Evolutionary conservation across 2,888 invertebrate species (phyloP).

Genomic region (Glaucopsyche alexis): DNA sequence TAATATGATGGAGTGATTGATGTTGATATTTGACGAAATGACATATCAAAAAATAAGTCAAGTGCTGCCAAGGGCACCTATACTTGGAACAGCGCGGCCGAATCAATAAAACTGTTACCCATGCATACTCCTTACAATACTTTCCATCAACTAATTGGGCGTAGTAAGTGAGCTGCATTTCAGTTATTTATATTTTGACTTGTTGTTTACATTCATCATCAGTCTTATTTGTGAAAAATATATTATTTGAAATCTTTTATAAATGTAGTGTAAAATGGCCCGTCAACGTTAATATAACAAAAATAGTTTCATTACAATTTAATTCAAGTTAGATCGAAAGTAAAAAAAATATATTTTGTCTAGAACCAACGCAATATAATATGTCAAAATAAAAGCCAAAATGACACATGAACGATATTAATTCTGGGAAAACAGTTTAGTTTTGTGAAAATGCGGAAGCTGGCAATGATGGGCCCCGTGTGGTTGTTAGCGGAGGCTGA

Average conservation of each 20-base stretch:
- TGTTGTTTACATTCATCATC: background rate
- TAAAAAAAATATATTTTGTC: background rate
- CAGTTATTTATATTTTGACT: background rate
- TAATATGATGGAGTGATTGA: no score
- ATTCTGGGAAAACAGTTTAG: background rate
- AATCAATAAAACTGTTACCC: conserved; percentile 30
- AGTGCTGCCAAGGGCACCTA: conserved; percentile 29
- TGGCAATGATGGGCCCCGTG: background rate
- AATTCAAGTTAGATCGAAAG: no score
- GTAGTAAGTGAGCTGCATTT: background rate
- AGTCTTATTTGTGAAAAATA: no score
- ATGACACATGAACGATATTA: background rate
- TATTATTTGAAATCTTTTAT: no score
- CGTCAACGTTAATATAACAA: no score
- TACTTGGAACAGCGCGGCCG: conserved; percentile 24
- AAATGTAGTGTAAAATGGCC: no score
- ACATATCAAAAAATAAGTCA: background rate
- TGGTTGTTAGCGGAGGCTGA: background rate
- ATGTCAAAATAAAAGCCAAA: background rate
- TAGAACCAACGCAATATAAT: background rate
- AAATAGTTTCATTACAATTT: no score
- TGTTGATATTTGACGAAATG: background rate
- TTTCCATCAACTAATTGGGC: background rate
- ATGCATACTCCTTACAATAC: conserved; percentile 26
- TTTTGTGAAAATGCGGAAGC: background rate